Evolutionary conservation across 2,888 invertebrate genomes (phyloP), one percentile per base, ranked within the genome.

Genomic region (Eurytoma californica): DNA sequence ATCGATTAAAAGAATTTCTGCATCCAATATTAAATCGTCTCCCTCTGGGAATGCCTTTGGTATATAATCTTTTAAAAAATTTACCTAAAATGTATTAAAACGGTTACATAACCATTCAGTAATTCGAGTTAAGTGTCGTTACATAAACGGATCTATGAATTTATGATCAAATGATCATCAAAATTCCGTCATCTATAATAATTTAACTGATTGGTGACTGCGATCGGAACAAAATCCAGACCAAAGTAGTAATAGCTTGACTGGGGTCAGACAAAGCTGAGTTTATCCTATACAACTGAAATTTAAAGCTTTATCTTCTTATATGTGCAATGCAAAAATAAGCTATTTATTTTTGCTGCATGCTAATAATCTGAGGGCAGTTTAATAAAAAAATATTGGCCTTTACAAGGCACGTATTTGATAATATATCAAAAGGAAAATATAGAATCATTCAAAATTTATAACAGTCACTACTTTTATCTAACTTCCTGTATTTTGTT

Each of bases 1-100:
- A 89, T 98, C 97, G 13, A 98, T 94, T 92, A 98, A 93, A 60
- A 98, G 92, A 65, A 98, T 96, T 91, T 98, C 98, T 14, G 96
- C 95, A 90, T 98, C 98, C 30, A 98, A 91, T 84, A 98, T 97
- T 84, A 98, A 91, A 90, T 97, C 96, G 72, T 94, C 93, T 0
- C 95, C 97, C 82, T 94, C 93, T 0, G 97, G 97, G 90, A 98
- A 98, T 0, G 98, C 98, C 91, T 94, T 89, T 0, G 97, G 96
- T 85, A 98, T 95, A 87, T 93, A 96, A 75, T 97, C 95, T 89
- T 96, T 95, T 77, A 98, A 95, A 87, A 96, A 95, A 70, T 92
- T 93, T 3, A 97, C 94, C 93, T 94, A 82, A 39, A 86, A 86
- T 70, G 76, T 67, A 49, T 49, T 72, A 0, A 13, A 12, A 53